Conservation (phyloP, 2,888 invertebrate genomes). For the Gymnosoma rotundatum region DNA sequence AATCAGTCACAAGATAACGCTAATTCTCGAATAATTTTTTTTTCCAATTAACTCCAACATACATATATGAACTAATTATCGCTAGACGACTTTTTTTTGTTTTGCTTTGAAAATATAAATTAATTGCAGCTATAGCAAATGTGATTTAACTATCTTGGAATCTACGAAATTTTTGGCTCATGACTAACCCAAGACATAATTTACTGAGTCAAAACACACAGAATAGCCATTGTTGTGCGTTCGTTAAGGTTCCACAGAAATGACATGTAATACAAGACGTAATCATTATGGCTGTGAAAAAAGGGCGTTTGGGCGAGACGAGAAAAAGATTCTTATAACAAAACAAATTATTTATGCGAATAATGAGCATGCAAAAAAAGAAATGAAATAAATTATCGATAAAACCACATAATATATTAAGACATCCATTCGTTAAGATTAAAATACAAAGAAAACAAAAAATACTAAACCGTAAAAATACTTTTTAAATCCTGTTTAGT, state of each 20-base stretch:
- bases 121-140: neutral
- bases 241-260: constrained; percentile 29
- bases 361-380: constrained; percentile 63
- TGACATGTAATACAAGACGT: constrained; percentile 47
- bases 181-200: constrained; percentile 28
- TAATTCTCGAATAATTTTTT: no score
- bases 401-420: constrained; percentile 68
- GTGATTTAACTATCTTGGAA: neutral
- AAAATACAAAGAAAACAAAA: constrained; percentile 12
- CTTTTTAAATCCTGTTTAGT: constrained; percentile 72
- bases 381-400: constrained; percentile 58
- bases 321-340: constrained; percentile 43
- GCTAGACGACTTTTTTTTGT: neutral
- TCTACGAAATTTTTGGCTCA: neutral
- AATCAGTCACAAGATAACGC: no score
- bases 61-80: neutral
- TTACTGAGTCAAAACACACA: constrained; percentile 63
- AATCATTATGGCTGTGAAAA: constrained; percentile 70
- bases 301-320: constrained; percentile 71
- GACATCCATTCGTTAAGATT: constrained; percentile 37
- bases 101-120: neutral
- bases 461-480: constrained; percentile 77
- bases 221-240: constrained; percentile 9
- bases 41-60: no score
- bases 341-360: constrained; percentile 63